A percentile compares a stretch with the other conserved stretches of the same genome.
Conservation (phyloP, 2,888 invertebrate species). For the Parapristionchus giblindavisi region DNA sequence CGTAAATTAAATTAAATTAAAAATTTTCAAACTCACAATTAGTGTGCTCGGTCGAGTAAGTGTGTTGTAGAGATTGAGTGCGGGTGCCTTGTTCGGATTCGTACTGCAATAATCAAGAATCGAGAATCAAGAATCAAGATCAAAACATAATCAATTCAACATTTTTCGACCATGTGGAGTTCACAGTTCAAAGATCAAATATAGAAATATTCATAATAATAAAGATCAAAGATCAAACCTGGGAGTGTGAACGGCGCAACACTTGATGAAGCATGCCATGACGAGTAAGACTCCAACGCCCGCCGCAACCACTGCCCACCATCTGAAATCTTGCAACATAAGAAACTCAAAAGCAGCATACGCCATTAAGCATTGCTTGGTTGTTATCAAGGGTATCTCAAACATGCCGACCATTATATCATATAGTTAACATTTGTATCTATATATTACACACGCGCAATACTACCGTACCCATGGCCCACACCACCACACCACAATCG, state of each 20-base stretch:
- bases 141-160: background rate
- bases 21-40: too few relatives aligned
- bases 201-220: too few relatives aligned
- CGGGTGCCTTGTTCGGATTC: conserved; percentile 89
- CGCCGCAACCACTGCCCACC: conserved; percentile 93
- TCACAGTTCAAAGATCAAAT: background rate
- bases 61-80: conserved; percentile 86
- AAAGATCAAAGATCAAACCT: too few relatives aligned
- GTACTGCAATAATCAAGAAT: conserved; percentile 26
- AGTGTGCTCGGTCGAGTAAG: conserved; percentile 74
- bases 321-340: conserved; percentile 70
- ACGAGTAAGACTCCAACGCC: conserved; percentile 89
- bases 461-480: background rate
- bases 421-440: background rate
- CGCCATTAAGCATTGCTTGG: too few relatives aligned
- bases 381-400: too few relatives aligned
- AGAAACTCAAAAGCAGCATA: too few relatives aligned
- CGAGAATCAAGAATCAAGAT: background rate
- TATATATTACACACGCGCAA: too few relatives aligned
- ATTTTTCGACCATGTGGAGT: too few relatives aligned
- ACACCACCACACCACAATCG: background rate
- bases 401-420: too few relatives aligned
- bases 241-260: conserved; percentile 99
- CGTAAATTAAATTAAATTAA: too few relatives aligned
- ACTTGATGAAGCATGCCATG: conserved; percentile 98